Evolutionary conservation across 2,797 vertebrate species (phyloP).

Genomic region (Mormyrops attenuatus): DNA sequence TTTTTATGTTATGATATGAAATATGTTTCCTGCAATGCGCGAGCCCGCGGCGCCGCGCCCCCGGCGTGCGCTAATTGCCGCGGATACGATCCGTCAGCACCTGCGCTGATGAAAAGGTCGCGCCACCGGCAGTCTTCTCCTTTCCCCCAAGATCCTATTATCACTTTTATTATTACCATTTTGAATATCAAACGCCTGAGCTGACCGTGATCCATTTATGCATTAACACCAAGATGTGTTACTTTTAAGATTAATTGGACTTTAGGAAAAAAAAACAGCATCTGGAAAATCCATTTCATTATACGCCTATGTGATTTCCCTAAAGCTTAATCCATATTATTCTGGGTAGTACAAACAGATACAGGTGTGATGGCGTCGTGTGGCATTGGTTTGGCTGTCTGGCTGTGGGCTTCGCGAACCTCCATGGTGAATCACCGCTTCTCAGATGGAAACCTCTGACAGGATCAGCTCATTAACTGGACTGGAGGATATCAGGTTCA

Average conservation of each 20-base stretch:
- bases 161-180: not conserved
- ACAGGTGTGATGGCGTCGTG: not conserved
- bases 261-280: not conserved
- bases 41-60: not conserved
- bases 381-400: not conserved
- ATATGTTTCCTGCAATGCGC: not conserved
- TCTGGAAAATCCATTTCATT: not conserved
- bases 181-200: conserved; percentile 6
- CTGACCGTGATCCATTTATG: not conserved
- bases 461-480: not conserved
- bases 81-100: conserved; percentile 5
- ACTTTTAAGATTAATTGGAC: conserved; percentile 1
- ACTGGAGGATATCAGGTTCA: not conserved
- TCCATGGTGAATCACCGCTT: not conserved
- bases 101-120: conserved; percentile 20
- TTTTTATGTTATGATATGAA: not conserved
- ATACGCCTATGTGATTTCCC: not conserved
- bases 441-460: not conserved
- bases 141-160: not conserved
- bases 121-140: not conserved
- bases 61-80: not conserved
- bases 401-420: not conserved
- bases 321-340: not conserved
- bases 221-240: not conserved
- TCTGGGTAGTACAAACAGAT: not conserved